phyloP scores from a whole-genome alignment of 2,888 invertebrate genomes.

The Erebia ligea region DNA sequence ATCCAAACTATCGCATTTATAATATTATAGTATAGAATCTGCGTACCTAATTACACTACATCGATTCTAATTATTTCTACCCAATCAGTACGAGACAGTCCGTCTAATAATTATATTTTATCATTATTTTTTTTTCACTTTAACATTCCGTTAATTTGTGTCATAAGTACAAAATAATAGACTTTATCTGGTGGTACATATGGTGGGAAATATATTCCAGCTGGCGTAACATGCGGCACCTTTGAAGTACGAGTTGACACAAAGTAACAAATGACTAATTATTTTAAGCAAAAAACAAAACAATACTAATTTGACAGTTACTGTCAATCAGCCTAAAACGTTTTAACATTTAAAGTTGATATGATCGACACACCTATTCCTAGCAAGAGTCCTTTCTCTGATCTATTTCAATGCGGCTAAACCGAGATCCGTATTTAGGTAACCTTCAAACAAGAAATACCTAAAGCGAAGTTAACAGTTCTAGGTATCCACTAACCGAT shows the following conservation, averaged over 20 bases:
- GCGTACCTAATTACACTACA: too few relatives aligned
- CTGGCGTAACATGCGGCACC: conserved; percentile 2
- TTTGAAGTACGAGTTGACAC: conserved; percentile 20
- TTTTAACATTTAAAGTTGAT: conserved; percentile 25
- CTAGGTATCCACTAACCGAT: conserved; percentile 37
- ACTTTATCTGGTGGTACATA: too few relatives aligned
- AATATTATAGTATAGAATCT: too few relatives aligned
- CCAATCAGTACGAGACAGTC: too few relatives aligned
- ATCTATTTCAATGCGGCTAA: conserved; percentile 16
- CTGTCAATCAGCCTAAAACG: conserved; percentile 25
- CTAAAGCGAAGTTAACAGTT: conserved; percentile 31
- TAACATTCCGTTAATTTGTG: too few relatives aligned
- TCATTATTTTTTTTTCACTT: too few relatives aligned
- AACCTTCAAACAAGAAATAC: conserved; percentile 36
- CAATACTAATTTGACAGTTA: conserved; percentile 25
- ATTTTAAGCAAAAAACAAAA: conserved; percentile 10
- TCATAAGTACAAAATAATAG: too few relatives aligned
- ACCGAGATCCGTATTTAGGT: conserved; percentile 33
- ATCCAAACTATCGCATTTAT: too few relatives aligned
- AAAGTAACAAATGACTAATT: background rate
- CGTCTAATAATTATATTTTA: too few relatives aligned
- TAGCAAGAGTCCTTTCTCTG: conserved; percentile 25
- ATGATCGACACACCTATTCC: conserved; percentile 21
- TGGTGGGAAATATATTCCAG: background rate
- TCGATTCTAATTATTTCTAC: too few relatives aligned